These are phyloP conservation scores for Prunella fulvescens DNA, from an alignment of 2,113 vertebrate species.

Conservation along the genomic window DNA sequence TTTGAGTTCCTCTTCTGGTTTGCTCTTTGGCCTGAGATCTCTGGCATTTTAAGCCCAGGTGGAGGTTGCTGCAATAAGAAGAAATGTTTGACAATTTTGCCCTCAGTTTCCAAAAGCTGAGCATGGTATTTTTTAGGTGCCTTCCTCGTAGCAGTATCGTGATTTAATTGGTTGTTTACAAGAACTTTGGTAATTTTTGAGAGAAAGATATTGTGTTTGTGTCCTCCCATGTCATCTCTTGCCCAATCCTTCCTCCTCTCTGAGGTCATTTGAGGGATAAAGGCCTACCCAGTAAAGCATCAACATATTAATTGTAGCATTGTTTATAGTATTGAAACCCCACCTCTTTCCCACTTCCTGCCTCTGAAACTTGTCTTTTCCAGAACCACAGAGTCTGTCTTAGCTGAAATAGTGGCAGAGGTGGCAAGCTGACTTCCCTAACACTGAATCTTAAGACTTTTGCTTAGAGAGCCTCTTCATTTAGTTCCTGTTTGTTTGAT, in stretches of 20 bases:
- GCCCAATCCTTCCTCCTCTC: background rate
- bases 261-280: conserved; percentile 31
- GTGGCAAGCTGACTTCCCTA: background rate
- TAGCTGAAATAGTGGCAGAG: background rate
- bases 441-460: background rate
- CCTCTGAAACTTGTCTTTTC: background rate
- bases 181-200: background rate
- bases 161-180: background rate
- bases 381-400: background rate
- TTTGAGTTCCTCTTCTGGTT: background rate
- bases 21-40: background rate
- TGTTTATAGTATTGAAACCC: background rate
- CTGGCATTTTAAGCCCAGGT: background rate
- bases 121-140: background rate
- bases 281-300: conserved; percentile 2
- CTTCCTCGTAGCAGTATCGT: background rate
- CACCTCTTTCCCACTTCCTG: conserved; percentile 1
- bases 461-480: background rate
- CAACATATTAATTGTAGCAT: conserved; percentile 28
- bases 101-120: background rate
- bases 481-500: background rate
- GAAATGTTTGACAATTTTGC: background rate
- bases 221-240: background rate
- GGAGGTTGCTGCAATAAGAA: background rate
- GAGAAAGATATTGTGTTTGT: background rate